Percentiles rank a stretch among this genome's conserved stretches.
Conservation (phyloP, 2,888 invertebrate species). For the Limnephilus marmoratus region DNA sequence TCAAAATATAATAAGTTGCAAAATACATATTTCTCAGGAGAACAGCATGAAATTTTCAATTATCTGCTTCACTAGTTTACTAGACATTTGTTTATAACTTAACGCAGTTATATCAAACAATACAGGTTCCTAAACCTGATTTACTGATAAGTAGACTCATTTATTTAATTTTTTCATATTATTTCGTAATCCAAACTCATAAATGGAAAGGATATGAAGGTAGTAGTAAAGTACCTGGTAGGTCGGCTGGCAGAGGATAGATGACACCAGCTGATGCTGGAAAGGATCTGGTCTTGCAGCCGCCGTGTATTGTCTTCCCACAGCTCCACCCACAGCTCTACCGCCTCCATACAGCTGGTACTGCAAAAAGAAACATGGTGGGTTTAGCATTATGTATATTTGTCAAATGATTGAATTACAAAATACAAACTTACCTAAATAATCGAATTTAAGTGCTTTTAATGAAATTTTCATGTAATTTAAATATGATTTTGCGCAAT, state of each 20-base stretch:
- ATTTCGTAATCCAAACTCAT: not conserved
- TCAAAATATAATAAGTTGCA: not conserved
- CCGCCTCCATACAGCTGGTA: constrained; percentile 88
- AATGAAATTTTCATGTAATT: too few species aligned
- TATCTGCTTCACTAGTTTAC: not conserved
- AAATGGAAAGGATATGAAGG: not conserved
- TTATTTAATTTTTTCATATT: not conserved
- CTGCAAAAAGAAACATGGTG: constrained; percentile 72
- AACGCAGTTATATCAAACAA: not conserved
- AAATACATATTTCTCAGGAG: not conserved
- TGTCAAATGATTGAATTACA: not conserved
- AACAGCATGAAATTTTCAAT: not conserved
- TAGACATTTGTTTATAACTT: not conserved
- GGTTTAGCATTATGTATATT: not conserved
- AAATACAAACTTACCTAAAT: too few species aligned
- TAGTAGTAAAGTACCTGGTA: constrained; percentile 82
- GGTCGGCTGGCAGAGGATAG: constrained; percentile 92
- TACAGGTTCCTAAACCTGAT: not conserved
- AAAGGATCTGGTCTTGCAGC: constrained; percentile 86
- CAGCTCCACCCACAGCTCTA: constrained; percentile 75
- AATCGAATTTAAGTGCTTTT: too few species aligned
- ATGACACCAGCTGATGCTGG: constrained; percentile 95
- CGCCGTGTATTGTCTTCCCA: constrained; percentile 82
- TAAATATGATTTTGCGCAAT: too few species aligned
- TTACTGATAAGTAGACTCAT: not conserved